phyloP scores from a whole-genome alignment of 2,113 vertebrate genomes.

The Ammodytes marinus region DNA sequence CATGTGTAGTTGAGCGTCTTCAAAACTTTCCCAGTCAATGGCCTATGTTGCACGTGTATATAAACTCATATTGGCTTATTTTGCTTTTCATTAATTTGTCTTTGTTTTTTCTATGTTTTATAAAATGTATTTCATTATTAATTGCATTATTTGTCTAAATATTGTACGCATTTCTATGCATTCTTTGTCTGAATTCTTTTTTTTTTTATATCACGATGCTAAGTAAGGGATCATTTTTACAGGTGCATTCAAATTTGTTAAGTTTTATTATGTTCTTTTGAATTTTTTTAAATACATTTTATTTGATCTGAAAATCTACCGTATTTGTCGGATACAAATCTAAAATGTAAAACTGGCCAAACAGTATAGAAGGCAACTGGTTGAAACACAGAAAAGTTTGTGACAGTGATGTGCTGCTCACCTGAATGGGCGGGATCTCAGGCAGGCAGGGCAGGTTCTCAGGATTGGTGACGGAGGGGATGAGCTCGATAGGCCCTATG shows the following conservation, averaged over 20 bases:
- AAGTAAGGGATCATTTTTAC: background rate
- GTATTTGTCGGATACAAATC: background rate
- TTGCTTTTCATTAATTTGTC: background rate
- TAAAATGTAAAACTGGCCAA: no score
- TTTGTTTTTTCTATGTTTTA: background rate
- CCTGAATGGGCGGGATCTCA: constrained; percentile 98
- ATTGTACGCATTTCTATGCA: no score
- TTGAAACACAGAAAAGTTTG: no score
- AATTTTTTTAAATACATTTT: background rate
- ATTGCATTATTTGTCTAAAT: no score
- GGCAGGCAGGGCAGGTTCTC: constrained; percentile 97
- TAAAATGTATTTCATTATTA: background rate
- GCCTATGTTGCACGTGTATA: background rate
- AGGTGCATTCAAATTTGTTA: background rate
- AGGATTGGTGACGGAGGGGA: constrained; percentile 98
- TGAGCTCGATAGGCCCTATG: constrained; percentile 94
- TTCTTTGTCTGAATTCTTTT: no score
- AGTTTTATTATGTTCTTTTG: no score
- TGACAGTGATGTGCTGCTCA: constrained; percentile 54
- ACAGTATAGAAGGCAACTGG: no score
- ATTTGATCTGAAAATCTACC: background rate
- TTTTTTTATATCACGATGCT: background rate
- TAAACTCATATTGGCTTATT: background rate
- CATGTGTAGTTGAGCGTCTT: background rate
- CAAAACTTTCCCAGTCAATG: background rate